Percentiles rank a stretch among this genome's conserved stretches.
These are phyloP conservation scores for Drosophila borborema DNA, from an alignment of 2,888 invertebrate species.

Conservation along the genomic window DNA sequence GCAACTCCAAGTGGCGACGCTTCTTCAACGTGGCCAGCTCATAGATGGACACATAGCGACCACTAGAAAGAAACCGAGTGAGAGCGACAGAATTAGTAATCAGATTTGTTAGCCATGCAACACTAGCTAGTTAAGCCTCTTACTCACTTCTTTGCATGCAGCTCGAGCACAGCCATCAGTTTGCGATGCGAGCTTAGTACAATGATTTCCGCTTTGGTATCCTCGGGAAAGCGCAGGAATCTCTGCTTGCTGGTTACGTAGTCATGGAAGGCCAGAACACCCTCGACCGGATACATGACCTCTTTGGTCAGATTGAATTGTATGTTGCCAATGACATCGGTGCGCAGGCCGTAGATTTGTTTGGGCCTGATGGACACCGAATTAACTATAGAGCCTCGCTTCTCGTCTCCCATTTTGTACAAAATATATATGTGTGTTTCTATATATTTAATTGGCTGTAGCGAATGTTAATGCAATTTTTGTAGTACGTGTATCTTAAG, in stretches of 20 bases:
- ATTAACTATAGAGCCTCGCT: slow-evolving; percentile 27
- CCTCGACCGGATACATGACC: slow-evolving; percentile 92
- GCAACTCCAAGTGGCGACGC: slow-evolving; percentile 88
- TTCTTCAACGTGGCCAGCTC: slow-evolving; percentile 90
- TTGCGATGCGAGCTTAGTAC: slow-evolving; percentile 82
- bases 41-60: slow-evolving; percentile 86
- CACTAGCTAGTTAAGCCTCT: not conserved
- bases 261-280: slow-evolving; percentile 91
- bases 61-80: slow-evolving; percentile 35
- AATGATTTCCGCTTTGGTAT: slow-evolving; percentile 79
- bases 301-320: slow-evolving; percentile 91
- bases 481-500: slow-evolving; percentile 18
- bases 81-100: not conserved
- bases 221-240: slow-evolving; percentile 86
- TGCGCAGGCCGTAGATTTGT: slow-evolving; percentile 84
- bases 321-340: slow-evolving; percentile 88
- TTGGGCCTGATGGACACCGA: slow-evolving; percentile 82
- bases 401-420: slow-evolving; percentile 63
- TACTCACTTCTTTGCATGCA: slow-evolving; percentile 74
- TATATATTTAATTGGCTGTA: not conserved
- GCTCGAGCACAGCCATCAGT: slow-evolving; percentile 83
- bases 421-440: slow-evolving; percentile 29
- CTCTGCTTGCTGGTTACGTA: slow-evolving; percentile 90
- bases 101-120: not conserved
- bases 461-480: slow-evolving; percentile 28